Base-by-base conservation (phyloP, 1,140 invertebrate genomes). In the Phocides pigmalion region DNA sequence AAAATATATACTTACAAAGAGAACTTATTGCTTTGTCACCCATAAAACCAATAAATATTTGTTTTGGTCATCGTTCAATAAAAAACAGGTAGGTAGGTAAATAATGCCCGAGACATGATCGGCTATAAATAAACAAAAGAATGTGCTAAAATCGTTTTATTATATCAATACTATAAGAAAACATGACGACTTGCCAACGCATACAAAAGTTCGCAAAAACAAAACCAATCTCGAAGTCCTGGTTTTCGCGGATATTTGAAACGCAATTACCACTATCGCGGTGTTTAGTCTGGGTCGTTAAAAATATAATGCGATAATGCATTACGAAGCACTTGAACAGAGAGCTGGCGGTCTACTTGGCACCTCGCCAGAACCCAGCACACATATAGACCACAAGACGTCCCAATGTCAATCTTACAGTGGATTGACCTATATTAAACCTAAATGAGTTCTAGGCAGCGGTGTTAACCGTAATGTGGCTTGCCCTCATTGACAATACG, bases 351-450 rank as follows among this genome's bases (percentile, higher is more conserved):
- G 53, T 74, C 72, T 47, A 71, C 54, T 76, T 79, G 73, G 76
- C 68, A 9, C 5, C 9, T 8, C 9, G 70, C 76, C 76, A 79
- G 64, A 66, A 59, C 19, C 16, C 47, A 39, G 54, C 49, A 47
- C 56, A 32, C 49, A 66, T 65, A 65, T 67, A 73, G 54, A 70
- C 66, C 42, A 61, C 62, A 58, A 64, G 66, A 66, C 73, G 65
- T 51, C 66, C 62, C 76, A 78, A 78, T 78, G 76, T 75, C 76
- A 75, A 70, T 70, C 66, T 64, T 44, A 50, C 28, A 49, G 28
- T 20, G 62, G 54, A 65, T 44, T 68, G 72, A 70, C 74, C 72
- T 63, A 74, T 47, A 65, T 74, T 49, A 35, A 28, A 42, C 37
- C 15, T 49, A 41, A 64, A 64, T 51, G 54, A 68, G 58, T 61